Evolutionary conservation across 2,797 vertebrate species (phyloP).

Genomic region (Nannoperca obscura): DNA sequence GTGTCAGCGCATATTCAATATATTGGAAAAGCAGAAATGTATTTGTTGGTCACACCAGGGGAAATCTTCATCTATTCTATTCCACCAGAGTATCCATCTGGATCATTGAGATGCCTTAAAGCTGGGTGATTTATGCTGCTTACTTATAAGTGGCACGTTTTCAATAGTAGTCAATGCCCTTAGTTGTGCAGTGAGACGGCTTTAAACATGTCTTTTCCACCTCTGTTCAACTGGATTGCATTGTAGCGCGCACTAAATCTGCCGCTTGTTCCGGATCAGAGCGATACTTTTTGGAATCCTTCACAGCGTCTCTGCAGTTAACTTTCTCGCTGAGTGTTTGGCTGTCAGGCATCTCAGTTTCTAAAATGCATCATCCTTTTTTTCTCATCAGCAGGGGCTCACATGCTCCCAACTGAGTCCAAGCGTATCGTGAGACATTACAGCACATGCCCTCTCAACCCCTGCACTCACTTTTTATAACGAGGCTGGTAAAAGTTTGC

Average conservation of each 20-base stretch:
- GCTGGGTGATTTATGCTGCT: constrained; percentile 41
- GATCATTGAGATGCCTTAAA: constrained; percentile 37
- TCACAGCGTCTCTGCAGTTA: constrained; percentile 35
- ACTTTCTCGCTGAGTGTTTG: constrained; percentile 35
- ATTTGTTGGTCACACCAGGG: constrained; percentile 49
- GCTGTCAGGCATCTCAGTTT: constrained; percentile 47
- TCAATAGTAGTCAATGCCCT: constrained; percentile 30
- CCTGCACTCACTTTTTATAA: constrained; percentile 23
- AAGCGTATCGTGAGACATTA: constrained; percentile 53
- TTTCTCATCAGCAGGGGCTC: constrained; percentile 43
- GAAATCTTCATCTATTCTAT: constrained; percentile 51
- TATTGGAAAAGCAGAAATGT: constrained; percentile 46
- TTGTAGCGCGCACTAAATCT: constrained; percentile 27
- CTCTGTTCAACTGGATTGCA: not conserved
- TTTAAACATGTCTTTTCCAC: constrained; percentile 10
- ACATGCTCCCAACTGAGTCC: constrained; percentile 57
- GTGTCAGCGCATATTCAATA: constrained; percentile 66
- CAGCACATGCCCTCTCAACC: constrained; percentile 9
- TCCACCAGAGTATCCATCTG: constrained; percentile 30
- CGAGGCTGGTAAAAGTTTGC: constrained; percentile 16
- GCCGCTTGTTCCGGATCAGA: constrained; percentile 28
- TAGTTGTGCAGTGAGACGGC: not conserved
- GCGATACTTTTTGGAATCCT: constrained; percentile 25
- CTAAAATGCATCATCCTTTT: constrained; percentile 67
- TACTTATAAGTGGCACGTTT: constrained; percentile 44